Conservation (phyloP, 2,113 vertebrate genomes). For the Acanthisitta chloris region DNA sequence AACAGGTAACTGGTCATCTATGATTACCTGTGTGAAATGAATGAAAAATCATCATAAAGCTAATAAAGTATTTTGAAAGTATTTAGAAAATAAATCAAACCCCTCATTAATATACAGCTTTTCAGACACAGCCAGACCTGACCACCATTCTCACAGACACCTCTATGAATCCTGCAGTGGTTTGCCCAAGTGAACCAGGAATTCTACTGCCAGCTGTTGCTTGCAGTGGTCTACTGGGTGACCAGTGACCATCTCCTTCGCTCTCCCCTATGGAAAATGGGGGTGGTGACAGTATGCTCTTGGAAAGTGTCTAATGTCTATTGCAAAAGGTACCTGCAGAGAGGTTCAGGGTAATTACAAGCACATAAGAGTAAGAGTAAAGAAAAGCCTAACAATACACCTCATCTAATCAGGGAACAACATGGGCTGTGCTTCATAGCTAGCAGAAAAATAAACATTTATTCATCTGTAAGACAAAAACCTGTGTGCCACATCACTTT, state of each 20-base stretch:
- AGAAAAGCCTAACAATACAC: background rate
- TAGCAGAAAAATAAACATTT: background rate
- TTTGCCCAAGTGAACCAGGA: background rate
- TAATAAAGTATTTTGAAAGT: background rate
- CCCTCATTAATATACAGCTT: background rate
- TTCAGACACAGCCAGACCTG: background rate
- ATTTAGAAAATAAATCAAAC: background rate
- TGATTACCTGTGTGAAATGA: conserved; percentile 86
- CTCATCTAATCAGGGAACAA: background rate
- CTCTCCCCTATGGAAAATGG: background rate
- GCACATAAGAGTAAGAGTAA: background rate
- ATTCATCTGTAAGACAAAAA: background rate
- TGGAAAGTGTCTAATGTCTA: background rate
- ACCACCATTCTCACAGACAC: background rate
- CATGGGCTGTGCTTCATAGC: background rate
- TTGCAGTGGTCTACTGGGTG: background rate
- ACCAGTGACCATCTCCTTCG: background rate
- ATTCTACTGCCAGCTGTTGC: background rate
- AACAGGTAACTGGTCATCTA: conserved; percentile 93
- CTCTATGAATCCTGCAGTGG: background rate
- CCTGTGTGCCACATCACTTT: background rate
- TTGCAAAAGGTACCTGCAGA: background rate
- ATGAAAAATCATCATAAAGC: background rate
- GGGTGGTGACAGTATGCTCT: background rate
- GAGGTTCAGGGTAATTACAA: background rate